Percentiles rank a stretch among this genome's conserved stretches.
Evolutionary conservation across 2,797 vertebrate genomes (phyloP).

Genomic region (Hydrophis major): DNA sequence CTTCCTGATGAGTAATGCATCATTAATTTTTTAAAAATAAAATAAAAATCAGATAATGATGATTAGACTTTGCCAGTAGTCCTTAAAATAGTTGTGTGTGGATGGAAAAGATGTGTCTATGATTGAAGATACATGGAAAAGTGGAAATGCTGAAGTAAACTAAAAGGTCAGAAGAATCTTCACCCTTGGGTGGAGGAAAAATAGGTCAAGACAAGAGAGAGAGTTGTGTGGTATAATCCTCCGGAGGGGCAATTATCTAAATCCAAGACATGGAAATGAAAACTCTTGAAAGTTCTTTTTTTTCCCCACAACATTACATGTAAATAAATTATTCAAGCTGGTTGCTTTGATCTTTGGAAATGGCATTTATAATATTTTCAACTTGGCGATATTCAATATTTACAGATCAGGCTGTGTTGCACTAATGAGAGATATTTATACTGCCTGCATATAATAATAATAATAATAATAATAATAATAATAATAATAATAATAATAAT

Average conservation of each 20-base stretch:
- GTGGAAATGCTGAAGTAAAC: rapidly evolving
- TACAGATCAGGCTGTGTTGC: constrained; percentile 52
- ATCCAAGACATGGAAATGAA: constrained; percentile 52
- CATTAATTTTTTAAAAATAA: not conserved
- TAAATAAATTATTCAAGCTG: constrained; percentile 71
- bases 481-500: not conserved
- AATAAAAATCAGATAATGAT: not conserved
- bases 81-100: not conserved
- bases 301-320: constrained; percentile 47
- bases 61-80: not conserved
- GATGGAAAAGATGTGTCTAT: not conserved
- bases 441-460: constrained; percentile 48
- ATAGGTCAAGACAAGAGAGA: constrained; percentile 33
- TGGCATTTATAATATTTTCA: constrained; percentile 66
- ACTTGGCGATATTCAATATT: constrained; percentile 54
- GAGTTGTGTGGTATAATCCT: constrained; percentile 37
- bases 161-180: not conserved
- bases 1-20: not conserved
- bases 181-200: constrained; percentile 21
- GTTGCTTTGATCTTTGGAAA: constrained; percentile 63
- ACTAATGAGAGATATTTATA: constrained; percentile 65
- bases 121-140: constrained; percentile 4
- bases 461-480: not conserved
- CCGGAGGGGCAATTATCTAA: constrained; percentile 51
- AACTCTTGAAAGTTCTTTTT: constrained; percentile 18